Evolutionary conservation across 2,797 vertebrate species (phyloP), one percentile per base, ranked within the genome.

Genomic region (Clarias laeviceps): DNA sequence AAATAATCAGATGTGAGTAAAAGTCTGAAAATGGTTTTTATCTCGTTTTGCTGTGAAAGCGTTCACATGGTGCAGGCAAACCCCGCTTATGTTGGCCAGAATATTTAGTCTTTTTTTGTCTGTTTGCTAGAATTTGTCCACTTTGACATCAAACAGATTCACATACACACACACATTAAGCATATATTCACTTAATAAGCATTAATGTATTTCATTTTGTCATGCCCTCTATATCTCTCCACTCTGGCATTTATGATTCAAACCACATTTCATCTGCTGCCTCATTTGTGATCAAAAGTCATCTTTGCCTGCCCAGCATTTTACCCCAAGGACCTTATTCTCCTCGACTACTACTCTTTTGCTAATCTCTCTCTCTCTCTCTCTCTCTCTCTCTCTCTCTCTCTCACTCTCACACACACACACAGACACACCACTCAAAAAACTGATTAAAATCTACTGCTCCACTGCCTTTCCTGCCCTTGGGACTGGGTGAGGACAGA

Each of bases 301-400:
- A 84, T 78, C 77, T 80, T 73, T 84, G 80, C 72, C 83, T 88
- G 83, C 65, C 82, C 59, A 87, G 78, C 72, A 73, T 14, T 81
- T 85, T 89, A 86, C 80, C 82, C 91, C 80, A 88, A 92, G 86
- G 74, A 87, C 74, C 83, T 83, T 80, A 87, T 90, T 88, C 90
- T 88, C 64, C 85, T 82, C 77, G 86, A 86, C 89, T 84, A 87
- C 84, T 85, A 85, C 88, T 76, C 85, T 72, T 70, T 82, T 82
- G 84, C 61, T 76, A 79, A 88, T 82, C 24, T 50, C 61, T 34
- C 27, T 77, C 2, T 59, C 18, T 77, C 56, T 32, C 74, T 34
- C 17, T 77, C 56, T 59, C 56, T 82, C 50, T 59, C 37, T 50
- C 79, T 66, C 62, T 54, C 62, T 66, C 83, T 87, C 24, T 78